Base-by-base conservation (phyloP, 2,797 vertebrate genomes). In the Pagetopsis macropterus region DNA sequence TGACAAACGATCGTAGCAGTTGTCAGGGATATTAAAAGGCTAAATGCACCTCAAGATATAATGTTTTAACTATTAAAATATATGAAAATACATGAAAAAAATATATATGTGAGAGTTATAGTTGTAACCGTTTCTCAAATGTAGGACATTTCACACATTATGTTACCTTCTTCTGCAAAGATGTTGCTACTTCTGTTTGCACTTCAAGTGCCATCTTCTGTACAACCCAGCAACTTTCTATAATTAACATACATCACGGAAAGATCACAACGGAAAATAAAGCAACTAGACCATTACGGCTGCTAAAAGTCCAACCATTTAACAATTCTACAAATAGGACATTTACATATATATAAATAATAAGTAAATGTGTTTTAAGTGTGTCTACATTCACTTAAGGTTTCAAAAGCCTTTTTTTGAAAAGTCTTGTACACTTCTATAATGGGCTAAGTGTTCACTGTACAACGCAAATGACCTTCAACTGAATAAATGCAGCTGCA, bases 191-290 rank as follows among this genome's bases (percentile, higher is more conserved):
- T 55, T 60, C 27, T 27, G 40, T 76, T 54, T 64, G 59, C 55
- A 63, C 60, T 48, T 58, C 41, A 33, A 72, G 49, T 46, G 48
- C 60, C 37, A 17, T 68, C 14, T 48, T 78, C 68, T 75, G 46
- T 69, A 70, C 55, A 64, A 63, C 15, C 44, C 60, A 60, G 71
- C 75, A 75, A 43, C 31, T 79, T 78, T 76, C 72, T 78, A 67
- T 76, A 79, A 77, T 61, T 65, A 76, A 70, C 80, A 40, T 40
- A 13, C 33, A 62, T 51, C 52, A 0, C 41, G 68, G 43, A 44
- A 0, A 59, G 41, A 31, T 41, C 19, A 52, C 14, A 27, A 19
- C 37, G 27, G 60, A 46, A 68, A 56, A 50, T 27, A 37, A 56
- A 69, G 61, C 50, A 41, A 37, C 51, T 49, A 69, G 40, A 54